A percentile compares a stretch with the other conserved stretches of the same genome.
Conservation (phyloP, 2,888 invertebrate species). For the Chrysotoxum bicinctum region DNA sequence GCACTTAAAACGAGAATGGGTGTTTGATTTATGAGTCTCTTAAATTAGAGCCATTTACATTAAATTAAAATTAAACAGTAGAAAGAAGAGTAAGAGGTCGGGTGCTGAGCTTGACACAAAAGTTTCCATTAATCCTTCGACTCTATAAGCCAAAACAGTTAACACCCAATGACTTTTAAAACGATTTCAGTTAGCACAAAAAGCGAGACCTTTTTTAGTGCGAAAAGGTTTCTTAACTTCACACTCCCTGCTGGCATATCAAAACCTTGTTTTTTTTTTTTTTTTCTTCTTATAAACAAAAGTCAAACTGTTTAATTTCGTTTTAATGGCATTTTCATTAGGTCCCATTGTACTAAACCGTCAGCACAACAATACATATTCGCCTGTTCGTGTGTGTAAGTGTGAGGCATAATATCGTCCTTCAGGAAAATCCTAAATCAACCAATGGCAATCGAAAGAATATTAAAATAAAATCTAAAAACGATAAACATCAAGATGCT, state of each 20-base stretch:
- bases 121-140: conserved; percentile 67
- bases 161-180: conserved; percentile 46
- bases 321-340: conserved; percentile 54
- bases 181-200: conserved; percentile 20
- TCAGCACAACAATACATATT: too few relatives aligned
- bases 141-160: conserved; percentile 41
- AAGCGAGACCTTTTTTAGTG: conserved; percentile 23
- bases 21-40: conserved; percentile 56
- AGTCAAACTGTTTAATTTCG: conserved; percentile 64
- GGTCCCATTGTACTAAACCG: conserved; percentile 14
- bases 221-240: background rate
- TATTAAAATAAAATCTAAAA: conserved; percentile 52
- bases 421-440: conserved; percentile 45
- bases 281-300: conserved; percentile 9
- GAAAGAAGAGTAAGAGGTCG: background rate
- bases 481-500: conserved; percentile 27
- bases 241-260: conserved; percentile 25
- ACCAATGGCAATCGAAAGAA: conserved; percentile 59
- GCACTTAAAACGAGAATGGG: conserved; percentile 39
- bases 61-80: conserved; percentile 58
- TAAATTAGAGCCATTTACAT: conserved; percentile 65
- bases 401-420: background rate
- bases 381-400: background rate
- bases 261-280: conserved; percentile 23
- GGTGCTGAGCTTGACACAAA: conserved; percentile 36